Conservation (phyloP, 2,888 invertebrate genomes). For the Ephialtes manifestator region DNA sequence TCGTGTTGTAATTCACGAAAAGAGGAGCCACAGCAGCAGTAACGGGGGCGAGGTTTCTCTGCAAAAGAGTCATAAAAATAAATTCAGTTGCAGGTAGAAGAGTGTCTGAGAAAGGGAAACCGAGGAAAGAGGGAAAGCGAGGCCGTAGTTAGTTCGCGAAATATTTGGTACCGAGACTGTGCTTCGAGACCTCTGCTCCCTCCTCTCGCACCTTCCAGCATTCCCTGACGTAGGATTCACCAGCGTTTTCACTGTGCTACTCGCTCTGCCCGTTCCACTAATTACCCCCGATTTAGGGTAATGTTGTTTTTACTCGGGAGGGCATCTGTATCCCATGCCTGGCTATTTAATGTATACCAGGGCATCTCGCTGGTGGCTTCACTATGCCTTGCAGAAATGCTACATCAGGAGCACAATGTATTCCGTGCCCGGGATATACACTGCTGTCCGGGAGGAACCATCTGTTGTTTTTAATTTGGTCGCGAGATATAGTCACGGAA, state of each 20-base stretch:
- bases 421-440: background rate
- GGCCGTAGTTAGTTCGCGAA: slow-evolving; percentile 65
- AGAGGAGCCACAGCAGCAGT: slow-evolving; percentile 58
- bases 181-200: slow-evolving; percentile 46
- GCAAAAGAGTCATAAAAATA: slow-evolving; percentile 74
- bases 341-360: slow-evolving; percentile 72
- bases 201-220: slow-evolving; percentile 27
- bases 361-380: slow-evolving; percentile 56
- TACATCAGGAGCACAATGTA: slow-evolving; percentile 11
- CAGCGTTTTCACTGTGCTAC: slow-evolving; percentile 60
- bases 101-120: slow-evolving; percentile 61
- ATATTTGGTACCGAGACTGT: slow-evolving; percentile 67
- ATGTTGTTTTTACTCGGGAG: slow-evolving; percentile 74
- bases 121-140: slow-evolving; percentile 27
- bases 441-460: slow-evolving; percentile 53
- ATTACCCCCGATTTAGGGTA: slow-evolving; percentile 78
- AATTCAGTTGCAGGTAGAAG: slow-evolving; percentile 63
- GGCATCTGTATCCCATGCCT: slow-evolving; percentile 71
- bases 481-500: slow-evolving; percentile 49
- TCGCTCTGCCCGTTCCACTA: slow-evolving; percentile 65
- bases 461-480: slow-evolving; percentile 69
- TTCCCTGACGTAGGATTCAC: slow-evolving; percentile 51
- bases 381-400: slow-evolving; percentile 49
- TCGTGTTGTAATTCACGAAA: slow-evolving; percentile 66
- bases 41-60: slow-evolving; percentile 60